phyloP scores from a whole-genome alignment of 2,888 invertebrate genomes.

The Dynastes tityus region DNA sequence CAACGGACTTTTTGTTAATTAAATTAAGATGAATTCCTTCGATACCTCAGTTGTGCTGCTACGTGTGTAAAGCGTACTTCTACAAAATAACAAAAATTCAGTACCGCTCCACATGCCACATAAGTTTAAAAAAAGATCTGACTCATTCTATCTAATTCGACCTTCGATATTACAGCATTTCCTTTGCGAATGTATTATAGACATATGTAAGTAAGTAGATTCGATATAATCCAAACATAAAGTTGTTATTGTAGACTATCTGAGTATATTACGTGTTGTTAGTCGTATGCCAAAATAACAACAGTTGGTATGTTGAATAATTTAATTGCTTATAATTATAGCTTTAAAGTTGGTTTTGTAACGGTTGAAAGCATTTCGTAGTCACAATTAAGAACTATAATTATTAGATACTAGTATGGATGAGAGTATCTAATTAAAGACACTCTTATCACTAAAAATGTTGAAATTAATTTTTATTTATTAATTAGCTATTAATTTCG shows the following conservation, averaged over 20 bases:
- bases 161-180: conserved; percentile 35
- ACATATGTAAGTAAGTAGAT: not conserved
- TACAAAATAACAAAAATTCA: conserved; percentile 7
- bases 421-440: too few species aligned
- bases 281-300: conserved; percentile 12
- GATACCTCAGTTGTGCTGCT: too few species aligned
- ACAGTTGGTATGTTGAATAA: conserved; percentile 1
- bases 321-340: conserved; percentile 28
- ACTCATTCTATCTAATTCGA: conserved; percentile 34
- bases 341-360: not conserved
- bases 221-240: not conserved
- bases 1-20: too few species aligned
- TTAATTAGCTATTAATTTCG: too few species aligned
- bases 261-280: conserved; percentile 3
- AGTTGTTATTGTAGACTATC: not conserved
- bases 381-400: not conserved
- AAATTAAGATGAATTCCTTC: too few species aligned
- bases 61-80: not conserved
- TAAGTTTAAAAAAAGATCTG: conserved; percentile 44
- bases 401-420: too few species aligned
- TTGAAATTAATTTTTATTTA: too few species aligned
- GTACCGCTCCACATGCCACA: conserved; percentile 2
- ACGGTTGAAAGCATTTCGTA: not conserved
- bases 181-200: conserved; percentile 15
- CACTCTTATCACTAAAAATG: too few species aligned